Percentiles rank a stretch among this genome's conserved stretches.
Conservation (phyloP, 2,113 vertebrate species). For the Petrocephalus microphthalmus region DNA sequence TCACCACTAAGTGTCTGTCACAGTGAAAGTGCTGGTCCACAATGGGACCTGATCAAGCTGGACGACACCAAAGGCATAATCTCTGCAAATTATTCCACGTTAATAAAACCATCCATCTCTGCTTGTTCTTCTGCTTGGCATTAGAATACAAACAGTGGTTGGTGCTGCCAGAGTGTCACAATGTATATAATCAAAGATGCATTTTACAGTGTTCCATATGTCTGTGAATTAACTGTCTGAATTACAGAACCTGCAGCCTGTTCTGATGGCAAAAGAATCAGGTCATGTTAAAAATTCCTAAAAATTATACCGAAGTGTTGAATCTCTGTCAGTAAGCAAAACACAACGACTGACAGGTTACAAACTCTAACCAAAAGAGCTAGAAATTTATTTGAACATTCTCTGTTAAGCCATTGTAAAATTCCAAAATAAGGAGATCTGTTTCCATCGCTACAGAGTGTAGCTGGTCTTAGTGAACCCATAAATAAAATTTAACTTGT, state of each 20-base stretch:
- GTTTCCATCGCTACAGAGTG: not conserved
- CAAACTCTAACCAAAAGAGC: not conserved
- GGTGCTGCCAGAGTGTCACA: not conserved
- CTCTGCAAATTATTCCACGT: not conserved
- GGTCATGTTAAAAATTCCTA: not conserved
- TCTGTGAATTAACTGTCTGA: not conserved
- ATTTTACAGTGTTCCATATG: not conserved
- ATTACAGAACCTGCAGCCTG: not conserved
- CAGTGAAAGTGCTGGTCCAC: not conserved
- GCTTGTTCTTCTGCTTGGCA: not conserved
- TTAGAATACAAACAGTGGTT: not conserved
- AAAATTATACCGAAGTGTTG: not conserved
- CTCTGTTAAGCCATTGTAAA: not conserved
- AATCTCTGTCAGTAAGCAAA: not conserved
- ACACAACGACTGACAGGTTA: not conserved
- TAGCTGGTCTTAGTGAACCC: too few relatives aligned
- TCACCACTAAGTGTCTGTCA: not conserved
- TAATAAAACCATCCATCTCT: not conserved
- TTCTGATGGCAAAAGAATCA: not conserved
- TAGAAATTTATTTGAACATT: not conserved
- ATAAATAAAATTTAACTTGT: too few relatives aligned
- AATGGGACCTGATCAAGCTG: slow-evolving; percentile 5
- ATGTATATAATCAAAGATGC: not conserved
- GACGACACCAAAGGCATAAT: slow-evolving; percentile 2
- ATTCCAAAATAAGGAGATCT: not conserved